phyloP scores from a whole-genome alignment of 2,797 vertebrate genomes.

The Caiman crocodilus region DNA sequence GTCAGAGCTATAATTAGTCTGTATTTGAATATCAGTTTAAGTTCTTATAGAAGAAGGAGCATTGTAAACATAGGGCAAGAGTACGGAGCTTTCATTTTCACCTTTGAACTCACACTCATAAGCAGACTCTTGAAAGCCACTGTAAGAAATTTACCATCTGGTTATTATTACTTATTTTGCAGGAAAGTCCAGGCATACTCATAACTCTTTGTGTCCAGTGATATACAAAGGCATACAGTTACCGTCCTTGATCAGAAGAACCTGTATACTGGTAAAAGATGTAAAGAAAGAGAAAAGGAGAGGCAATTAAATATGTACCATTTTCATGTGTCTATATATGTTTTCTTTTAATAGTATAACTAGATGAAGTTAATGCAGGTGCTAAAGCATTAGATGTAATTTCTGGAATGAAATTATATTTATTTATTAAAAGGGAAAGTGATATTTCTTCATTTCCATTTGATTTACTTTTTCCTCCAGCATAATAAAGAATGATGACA shows the following conservation, averaged over 20 bases:
- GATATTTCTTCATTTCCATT: conserved; percentile 64
- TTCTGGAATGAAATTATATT: conserved; percentile 32
- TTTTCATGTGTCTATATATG: not conserved
- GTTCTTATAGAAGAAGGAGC: not conserved
- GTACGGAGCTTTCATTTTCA: not conserved
- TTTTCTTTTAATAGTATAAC: conserved; percentile 24
- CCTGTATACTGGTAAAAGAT: not conserved
- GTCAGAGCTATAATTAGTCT: not conserved
- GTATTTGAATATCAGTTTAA: not conserved
- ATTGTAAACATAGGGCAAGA: not conserved
- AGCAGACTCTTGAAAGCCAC: not conserved
- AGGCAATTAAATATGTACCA: not conserved
- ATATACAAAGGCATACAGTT: not conserved
- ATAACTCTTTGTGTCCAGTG: not conserved
- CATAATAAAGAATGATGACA: conserved; percentile 74
- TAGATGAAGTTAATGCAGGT: not conserved
- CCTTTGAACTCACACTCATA: no score
- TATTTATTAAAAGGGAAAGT: conserved; percentile 32
- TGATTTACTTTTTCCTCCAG: conserved; percentile 59
- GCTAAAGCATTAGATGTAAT: conserved; percentile 46
- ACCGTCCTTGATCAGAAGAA: not conserved
- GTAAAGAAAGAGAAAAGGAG: not conserved
- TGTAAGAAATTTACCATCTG: not conserved
- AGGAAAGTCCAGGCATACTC: not conserved
- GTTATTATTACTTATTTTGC: not conserved